Evolutionary conservation across 2,888 invertebrate species (phyloP).

Genomic region (Diachrysia chrysitis): DNA sequence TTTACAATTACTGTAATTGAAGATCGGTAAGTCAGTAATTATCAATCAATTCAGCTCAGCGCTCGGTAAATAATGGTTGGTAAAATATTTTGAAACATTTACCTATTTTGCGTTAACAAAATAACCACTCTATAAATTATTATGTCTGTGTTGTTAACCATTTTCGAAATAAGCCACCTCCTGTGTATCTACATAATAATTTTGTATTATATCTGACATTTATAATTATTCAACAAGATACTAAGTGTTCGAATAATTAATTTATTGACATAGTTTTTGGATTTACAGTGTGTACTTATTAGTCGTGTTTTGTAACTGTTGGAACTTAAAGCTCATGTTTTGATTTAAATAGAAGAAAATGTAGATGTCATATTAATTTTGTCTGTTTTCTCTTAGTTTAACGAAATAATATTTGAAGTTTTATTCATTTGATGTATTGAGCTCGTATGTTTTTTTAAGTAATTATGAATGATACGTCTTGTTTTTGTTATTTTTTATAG

Average conservation of each 20-base stretch:
- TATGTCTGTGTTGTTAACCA: not conserved
- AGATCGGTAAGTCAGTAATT: not conserved
- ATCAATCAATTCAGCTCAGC: slow-evolving; percentile 8
- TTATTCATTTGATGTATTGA: no score
- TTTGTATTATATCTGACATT: slow-evolving; percentile 12
- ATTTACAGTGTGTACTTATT: slow-evolving; percentile 7
- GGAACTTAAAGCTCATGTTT: not conserved
- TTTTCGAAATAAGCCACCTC: slow-evolving; percentile 7
- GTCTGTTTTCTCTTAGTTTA: not conserved
- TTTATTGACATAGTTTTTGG: slow-evolving; percentile 1
- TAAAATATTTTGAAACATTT: slow-evolving; percentile 9
- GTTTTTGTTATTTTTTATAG: not conserved
- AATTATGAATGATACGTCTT: not conserved
- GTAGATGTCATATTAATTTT: not conserved
- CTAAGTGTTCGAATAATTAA: slow-evolving; percentile 11
- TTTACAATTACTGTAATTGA: not conserved
- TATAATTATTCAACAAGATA: slow-evolving; percentile 17
- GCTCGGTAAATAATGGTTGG: not conserved
- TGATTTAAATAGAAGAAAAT: not conserved
- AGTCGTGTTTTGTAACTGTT: not conserved
- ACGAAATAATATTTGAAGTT: no score
- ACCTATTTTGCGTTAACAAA: slow-evolving; percentile 5
- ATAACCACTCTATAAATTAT: slow-evolving; percentile 1
- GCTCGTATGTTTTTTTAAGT: no score
- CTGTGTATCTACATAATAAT: slow-evolving; percentile 8